A percentile compares a stretch with the other conserved stretches of the same genome.
These are phyloP conservation scores for Chymomyza procnemis DNA, from an alignment of 2,888 invertebrate species.

Conservation along the genomic window DNA sequence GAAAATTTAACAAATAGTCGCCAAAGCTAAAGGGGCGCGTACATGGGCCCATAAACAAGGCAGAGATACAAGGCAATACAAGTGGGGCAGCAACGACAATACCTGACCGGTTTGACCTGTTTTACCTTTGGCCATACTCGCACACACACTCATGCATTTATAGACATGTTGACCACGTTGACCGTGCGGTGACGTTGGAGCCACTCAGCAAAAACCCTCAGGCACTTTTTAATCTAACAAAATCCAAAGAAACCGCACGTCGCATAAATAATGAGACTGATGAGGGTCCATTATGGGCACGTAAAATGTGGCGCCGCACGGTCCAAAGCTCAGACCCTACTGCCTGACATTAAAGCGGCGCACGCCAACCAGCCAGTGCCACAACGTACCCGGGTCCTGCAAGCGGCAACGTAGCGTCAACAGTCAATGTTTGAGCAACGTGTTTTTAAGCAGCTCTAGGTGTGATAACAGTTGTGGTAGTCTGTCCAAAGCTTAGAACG, in stretches of 20 bases:
- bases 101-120: conserved; percentile 66
- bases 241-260: conserved; percentile 75
- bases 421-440: conserved; percentile 74
- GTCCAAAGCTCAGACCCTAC: background rate
- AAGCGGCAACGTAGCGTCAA: conserved; percentile 33
- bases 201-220: conserved; percentile 71
- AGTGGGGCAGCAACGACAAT: conserved; percentile 48
- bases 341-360: background rate
- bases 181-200: conserved; percentile 55
- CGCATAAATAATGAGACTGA: conserved; percentile 74
- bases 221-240: conserved; percentile 74
- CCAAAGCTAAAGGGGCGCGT: conserved; percentile 64
- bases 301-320: conserved; percentile 41
- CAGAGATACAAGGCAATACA: background rate
- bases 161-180: conserved; percentile 61
- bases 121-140: conserved; percentile 53
- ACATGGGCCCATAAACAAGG: conserved; percentile 62
- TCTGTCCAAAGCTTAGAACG: background rate
- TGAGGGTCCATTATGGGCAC: conserved; percentile 75
- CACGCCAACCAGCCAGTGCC: background rate
- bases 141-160: conserved; percentile 10
- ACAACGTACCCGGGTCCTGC: background rate
- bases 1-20: conserved; percentile 72
- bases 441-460: conserved; percentile 67
- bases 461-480: conserved; percentile 69